Conservation (phyloP, 1,140 invertebrate genomes). For the Dinoponera quadriceps region DNA sequence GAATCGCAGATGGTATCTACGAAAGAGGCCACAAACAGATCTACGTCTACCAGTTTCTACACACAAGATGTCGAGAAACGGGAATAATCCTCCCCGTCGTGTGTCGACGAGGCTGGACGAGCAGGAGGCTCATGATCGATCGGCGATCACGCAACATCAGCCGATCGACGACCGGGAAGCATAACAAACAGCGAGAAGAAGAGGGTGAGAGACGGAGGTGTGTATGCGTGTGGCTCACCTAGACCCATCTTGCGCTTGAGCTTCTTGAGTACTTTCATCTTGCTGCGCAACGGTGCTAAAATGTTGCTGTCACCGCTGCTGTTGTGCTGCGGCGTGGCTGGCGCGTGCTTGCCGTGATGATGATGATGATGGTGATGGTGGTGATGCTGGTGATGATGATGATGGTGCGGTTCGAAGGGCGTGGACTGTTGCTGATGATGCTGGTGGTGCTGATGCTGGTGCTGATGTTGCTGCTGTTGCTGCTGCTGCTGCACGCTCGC, state of each 20-base stretch:
- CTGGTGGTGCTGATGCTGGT: slow-evolving; percentile 23
- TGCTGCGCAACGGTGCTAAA: slow-evolving; percentile 84
- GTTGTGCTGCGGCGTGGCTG: slow-evolving; percentile 66
- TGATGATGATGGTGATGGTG: slow-evolving; percentile 74
- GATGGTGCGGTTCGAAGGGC: slow-evolving; percentile 72
- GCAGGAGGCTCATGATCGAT: neutral
- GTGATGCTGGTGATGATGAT: slow-evolving; percentile 73
- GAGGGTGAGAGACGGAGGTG: slow-evolving; percentile 43
- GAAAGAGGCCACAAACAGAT: too few relatives aligned
- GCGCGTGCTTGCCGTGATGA: slow-evolving; percentile 68
- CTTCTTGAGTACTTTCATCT: slow-evolving; percentile 88
- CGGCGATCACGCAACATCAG: slow-evolving; percentile 19
- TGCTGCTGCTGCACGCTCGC: slow-evolving; percentile 74
- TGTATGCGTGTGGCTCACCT: slow-evolving; percentile 82
- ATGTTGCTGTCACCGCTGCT: slow-evolving; percentile 81
- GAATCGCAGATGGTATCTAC: too few relatives aligned
- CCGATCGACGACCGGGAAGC: neutral
- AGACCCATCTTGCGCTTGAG: slow-evolving; percentile 87
- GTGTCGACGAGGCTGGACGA: slow-evolving; percentile 11
- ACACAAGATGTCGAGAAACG: too few relatives aligned
- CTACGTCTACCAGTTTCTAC: too few relatives aligned
- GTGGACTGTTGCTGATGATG: neutral
- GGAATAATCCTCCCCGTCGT: neutral
- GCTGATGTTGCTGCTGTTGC: slow-evolving; percentile 56
- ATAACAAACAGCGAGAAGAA: slow-evolving; percentile 6